phyloP scores from a whole-genome alignment of 2,888 invertebrate species.

The Eutolmus rufibarbis region DNA sequence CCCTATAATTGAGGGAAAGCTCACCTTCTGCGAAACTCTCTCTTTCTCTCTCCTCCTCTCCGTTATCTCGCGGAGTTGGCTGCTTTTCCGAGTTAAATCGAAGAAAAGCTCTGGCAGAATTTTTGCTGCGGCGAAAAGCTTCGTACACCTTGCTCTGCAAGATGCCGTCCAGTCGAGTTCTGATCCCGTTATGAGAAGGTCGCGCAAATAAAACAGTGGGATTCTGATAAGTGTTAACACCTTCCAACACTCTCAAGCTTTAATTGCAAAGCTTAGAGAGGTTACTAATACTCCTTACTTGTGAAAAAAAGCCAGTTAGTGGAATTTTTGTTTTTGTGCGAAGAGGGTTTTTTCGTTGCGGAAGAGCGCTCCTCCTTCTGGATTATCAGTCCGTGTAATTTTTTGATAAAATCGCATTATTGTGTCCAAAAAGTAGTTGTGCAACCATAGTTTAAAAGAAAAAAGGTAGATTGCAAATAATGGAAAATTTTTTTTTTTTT shows the following conservation, averaged over 20 bases:
- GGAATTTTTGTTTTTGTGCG: slow-evolving; percentile 24
- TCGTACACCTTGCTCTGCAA: slow-evolving; percentile 15
- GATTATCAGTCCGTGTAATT: slow-evolving; percentile 16
- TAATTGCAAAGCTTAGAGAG: slow-evolving; percentile 49
- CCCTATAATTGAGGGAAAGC: background rate
- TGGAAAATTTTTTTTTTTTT: background rate
- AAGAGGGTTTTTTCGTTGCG: background rate
- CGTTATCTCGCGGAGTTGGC: background rate
- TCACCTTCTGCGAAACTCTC: background rate
- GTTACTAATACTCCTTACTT: slow-evolving; percentile 43
- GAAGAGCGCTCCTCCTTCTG: background rate
- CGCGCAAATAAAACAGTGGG: slow-evolving; percentile 51
- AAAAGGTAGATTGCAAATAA: background rate
- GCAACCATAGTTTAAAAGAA: slow-evolving; percentile 1
- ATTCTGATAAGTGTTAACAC: slow-evolving; percentile 9
- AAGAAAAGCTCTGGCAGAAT: slow-evolving; percentile 11
- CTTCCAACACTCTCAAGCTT: slow-evolving; percentile 47
- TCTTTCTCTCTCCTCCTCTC: background rate
- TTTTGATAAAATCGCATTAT: background rate
- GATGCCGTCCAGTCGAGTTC: slow-evolving; percentile 60
- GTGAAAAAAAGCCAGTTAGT: slow-evolving; percentile 14
- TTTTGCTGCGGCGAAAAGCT: slow-evolving; percentile 50
- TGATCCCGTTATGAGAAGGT: slow-evolving; percentile 62
- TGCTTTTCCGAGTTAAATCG: background rate
- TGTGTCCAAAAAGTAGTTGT: background rate